phyloP scores from a whole-genome alignment of 2,888 invertebrate species.

The Yponomeuta malinellus region DNA sequence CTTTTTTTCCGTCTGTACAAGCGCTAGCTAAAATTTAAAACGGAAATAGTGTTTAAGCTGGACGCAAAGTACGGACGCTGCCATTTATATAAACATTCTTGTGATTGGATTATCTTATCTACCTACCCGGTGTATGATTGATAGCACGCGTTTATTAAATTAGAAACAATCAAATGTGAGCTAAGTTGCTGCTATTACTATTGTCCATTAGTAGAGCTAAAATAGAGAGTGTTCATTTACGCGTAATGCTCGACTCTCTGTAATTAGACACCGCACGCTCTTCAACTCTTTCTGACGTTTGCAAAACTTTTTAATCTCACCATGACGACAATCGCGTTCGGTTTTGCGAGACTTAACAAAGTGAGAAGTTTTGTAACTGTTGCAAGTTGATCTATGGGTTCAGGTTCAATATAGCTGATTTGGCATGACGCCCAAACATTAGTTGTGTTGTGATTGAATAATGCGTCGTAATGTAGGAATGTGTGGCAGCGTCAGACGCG shows the following conservation, averaged over 20 bases:
- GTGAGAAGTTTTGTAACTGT: neutral
- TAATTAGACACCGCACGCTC: neutral
- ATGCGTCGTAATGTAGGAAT: slow-evolving; percentile 50
- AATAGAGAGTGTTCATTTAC: neutral
- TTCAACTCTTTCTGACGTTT: neutral
- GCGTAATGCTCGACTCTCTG: neutral
- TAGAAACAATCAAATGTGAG: neutral
- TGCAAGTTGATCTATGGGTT: neutral
- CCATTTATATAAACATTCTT: neutral
- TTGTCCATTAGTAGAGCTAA: no score
- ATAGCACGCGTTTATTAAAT: neutral
- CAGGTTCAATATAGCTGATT: neutral
- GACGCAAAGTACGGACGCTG: no score
- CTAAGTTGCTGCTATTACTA: neutral
- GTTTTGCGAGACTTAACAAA: neutral
- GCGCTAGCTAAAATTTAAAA: no score
- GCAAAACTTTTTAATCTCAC: no score
- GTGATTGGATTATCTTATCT: neutral
- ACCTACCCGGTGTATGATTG: neutral
- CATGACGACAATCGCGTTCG: neutral
- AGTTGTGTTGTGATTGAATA: slow-evolving; percentile 32
- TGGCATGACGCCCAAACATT: neutral
- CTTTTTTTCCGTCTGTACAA: no score
- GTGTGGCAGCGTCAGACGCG: slow-evolving; percentile 43
- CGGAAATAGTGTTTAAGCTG: neutral